Evolutionary conservation across 2,797 vertebrate genomes (phyloP).

Genomic region (Acanthis flammea): DNA sequence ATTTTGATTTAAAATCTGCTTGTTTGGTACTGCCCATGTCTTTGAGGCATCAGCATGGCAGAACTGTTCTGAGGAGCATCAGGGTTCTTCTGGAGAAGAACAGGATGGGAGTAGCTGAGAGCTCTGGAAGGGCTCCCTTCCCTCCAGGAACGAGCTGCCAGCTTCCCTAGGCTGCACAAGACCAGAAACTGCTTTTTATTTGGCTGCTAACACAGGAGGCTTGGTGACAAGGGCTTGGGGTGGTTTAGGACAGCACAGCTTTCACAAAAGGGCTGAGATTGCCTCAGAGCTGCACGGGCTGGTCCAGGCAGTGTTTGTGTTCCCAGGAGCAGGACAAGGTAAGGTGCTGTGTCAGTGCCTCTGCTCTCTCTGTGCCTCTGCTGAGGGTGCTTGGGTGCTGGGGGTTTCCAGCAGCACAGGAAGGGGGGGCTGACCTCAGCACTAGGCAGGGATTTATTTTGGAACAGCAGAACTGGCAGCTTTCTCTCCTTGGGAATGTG

Average conservation of each 20-base stretch:
- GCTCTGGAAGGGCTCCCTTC: not conserved
- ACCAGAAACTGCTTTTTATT: not conserved
- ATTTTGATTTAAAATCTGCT: constrained; percentile 15
- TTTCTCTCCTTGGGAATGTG: not conserved
- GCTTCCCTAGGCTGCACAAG: not conserved
- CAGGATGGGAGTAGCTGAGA: not conserved
- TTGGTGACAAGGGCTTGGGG: not conserved
- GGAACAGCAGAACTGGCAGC: not conserved
- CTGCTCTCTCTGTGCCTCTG: not conserved
- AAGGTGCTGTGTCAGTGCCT: not conserved
- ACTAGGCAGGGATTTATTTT: not conserved
- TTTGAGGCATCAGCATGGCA: not conserved
- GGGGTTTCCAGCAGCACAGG: not conserved
- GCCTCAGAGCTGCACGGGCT: constrained; percentile 10
- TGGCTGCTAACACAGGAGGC: not conserved
- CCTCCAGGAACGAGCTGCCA: not conserved
- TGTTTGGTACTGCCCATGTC: not conserved
- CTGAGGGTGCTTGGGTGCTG: not conserved
- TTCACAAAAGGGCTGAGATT: not conserved
- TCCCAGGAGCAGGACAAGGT: not conserved
- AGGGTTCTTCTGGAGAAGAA: not conserved
- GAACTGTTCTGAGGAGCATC: not conserved
- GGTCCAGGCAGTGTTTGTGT: not conserved
- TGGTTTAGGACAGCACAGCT: not conserved
- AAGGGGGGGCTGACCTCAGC: not conserved